phyloP scores from a whole-genome alignment of 2,888 invertebrate genomes.

The Hypselothyrea guttata region DNA sequence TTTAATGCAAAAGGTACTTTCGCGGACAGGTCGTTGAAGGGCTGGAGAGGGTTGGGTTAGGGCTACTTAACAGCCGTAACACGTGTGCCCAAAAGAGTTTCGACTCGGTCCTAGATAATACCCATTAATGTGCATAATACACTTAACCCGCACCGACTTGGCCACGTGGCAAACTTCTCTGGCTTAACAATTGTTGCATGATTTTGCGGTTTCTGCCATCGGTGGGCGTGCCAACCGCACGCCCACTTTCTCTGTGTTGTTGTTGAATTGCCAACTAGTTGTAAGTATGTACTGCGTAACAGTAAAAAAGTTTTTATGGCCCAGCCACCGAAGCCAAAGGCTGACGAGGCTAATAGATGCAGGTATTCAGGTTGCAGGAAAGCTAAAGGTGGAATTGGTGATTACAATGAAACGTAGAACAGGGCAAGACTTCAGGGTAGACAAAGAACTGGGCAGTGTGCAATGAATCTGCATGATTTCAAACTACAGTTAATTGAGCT shows the following conservation, averaged over 20 bases:
- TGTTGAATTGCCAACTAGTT: constrained; percentile 31
- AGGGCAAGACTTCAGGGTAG: background rate
- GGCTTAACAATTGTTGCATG: constrained; percentile 71
- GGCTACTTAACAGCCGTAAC: constrained; percentile 58
- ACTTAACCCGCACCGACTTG: constrained; percentile 53
- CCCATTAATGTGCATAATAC: constrained; percentile 63
- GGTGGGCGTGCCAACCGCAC: background rate
- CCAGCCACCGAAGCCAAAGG: constrained; percentile 25
- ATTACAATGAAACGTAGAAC: background rate
- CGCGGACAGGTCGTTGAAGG: background rate
- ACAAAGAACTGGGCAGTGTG: background rate
- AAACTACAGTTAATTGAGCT: constrained; percentile 49
- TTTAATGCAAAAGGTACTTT: constrained; percentile 26
- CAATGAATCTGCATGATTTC: constrained; percentile 30
- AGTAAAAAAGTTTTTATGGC: constrained; percentile 49
- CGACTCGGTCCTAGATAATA: constrained; percentile 37
- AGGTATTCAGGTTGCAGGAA: constrained; percentile 29
- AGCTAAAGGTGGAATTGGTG: background rate
- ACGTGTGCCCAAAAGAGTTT: constrained; percentile 59
- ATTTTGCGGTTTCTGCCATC: constrained; percentile 52
- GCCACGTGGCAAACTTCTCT: constrained; percentile 63
- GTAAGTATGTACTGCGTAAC: constrained; percentile 35
- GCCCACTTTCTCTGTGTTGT: constrained; percentile 6
- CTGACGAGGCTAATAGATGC: constrained; percentile 35
- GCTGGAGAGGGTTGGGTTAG: background rate